phyloP scores from a whole-genome alignment of 2,888 invertebrate genomes.

The Antheraea assamensis region DNA sequence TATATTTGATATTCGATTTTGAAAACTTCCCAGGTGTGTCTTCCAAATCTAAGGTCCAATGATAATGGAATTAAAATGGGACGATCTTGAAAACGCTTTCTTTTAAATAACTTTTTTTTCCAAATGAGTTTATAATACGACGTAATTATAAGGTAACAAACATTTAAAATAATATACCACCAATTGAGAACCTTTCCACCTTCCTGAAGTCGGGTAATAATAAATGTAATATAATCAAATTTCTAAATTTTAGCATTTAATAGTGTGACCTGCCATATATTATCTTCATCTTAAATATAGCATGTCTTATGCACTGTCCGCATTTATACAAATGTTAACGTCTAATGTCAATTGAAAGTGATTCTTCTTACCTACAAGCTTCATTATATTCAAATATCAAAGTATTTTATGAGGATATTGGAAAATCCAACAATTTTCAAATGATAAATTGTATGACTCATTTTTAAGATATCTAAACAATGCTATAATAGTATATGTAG shows the following conservation, averaged over 20 bases:
- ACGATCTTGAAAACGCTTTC: too few species aligned
- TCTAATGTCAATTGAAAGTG: conserved; percentile 22
- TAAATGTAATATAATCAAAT: too few species aligned
- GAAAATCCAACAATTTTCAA: conserved; percentile 16
- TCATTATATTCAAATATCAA: conserved; percentile 24
- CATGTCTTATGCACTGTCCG: background rate
- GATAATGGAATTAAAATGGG: too few species aligned
- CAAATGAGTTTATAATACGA: too few species aligned
- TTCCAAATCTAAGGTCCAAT: too few species aligned
- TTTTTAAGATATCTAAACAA: background rate
- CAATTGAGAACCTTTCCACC: too few species aligned
- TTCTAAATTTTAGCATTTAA: background rate
- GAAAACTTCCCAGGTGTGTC: too few species aligned
- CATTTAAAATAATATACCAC: too few species aligned
- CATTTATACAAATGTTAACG: conserved; percentile 23
- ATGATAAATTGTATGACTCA: conserved; percentile 3
- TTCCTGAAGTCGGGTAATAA: too few species aligned
- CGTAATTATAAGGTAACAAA: too few species aligned
- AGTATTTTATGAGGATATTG: conserved; percentile 9
- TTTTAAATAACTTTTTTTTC: too few species aligned
- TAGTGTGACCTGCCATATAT: background rate
- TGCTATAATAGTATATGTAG: background rate
- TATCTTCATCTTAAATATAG: background rate
- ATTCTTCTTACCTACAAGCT: conserved; percentile 17
- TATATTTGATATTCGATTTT: too few species aligned